These are phyloP conservation scores for Drosophila mimetica DNA, from an alignment of 2,888 invertebrate genomes.

Conservation along the genomic window DNA sequence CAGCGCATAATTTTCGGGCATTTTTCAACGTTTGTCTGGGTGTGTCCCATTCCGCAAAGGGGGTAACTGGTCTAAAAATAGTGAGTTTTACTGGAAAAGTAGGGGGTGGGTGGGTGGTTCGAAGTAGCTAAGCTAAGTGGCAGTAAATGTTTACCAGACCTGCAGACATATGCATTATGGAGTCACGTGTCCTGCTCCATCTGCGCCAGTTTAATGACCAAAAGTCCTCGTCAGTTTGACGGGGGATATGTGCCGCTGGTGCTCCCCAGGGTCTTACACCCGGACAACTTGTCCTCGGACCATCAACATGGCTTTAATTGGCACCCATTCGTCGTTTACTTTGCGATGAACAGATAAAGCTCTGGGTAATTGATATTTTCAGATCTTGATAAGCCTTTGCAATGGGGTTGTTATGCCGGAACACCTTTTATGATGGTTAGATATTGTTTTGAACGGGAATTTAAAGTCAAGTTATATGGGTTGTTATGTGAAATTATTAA, in stretches of 20 bases:
- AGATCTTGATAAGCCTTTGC: conserved; percentile 34
- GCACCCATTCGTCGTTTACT: conserved; percentile 46
- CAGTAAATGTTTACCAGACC: conserved; percentile 40
- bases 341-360: conserved; percentile 60
- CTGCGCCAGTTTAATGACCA: conserved; percentile 30
- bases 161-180: conserved; percentile 47
- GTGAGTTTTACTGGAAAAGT: conserved; percentile 4
- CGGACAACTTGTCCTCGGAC: conserved; percentile 30
- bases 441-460: neutral
- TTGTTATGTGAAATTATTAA: too few species aligned
- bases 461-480: neutral
- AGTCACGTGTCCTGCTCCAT: conserved; percentile 48
- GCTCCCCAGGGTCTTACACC: conserved; percentile 16
- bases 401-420: conserved; percentile 18
- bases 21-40: conserved; percentile 46
- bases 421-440: neutral
- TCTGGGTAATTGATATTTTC: conserved; percentile 66
- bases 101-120: conserved; percentile 12
- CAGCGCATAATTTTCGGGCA: conserved; percentile 63
- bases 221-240: conserved; percentile 18
- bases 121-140: conserved; percentile 46
- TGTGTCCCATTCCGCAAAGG: conserved; percentile 36
- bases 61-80: conserved; percentile 18
- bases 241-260: conserved; percentile 1
- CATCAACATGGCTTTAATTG: conserved; percentile 65